Base-by-base conservation (phyloP, 2,797 vertebrate species). In the Periophthalmus magnuspinnatus region DNA sequence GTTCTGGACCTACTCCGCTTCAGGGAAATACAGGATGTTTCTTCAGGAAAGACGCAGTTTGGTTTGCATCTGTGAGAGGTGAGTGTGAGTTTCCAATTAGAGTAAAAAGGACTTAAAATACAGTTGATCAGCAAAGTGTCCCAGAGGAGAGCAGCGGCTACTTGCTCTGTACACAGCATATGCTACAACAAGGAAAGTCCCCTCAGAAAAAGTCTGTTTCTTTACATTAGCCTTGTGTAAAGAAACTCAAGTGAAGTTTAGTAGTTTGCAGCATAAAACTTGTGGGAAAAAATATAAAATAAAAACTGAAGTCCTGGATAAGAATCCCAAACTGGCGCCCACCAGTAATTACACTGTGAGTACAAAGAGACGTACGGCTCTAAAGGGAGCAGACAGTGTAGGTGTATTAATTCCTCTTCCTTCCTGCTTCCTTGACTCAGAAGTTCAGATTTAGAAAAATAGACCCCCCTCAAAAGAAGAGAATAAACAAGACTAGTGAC, bases 401-500 rank as follows among this genome's bases (percentile, higher is more conserved):
- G 89, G 90, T 90, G 90, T 89, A 88, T 85, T 90, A 89, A 90
- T 91, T 90, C 80, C 79, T 86, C 77, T 87, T 90, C 83, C 86
- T 87, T 88, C 88, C 87, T 90, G 83, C 86, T 89, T 88, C 81
- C 84, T 88, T 74, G 72, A 85, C 89, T 89, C 87, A 81, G 84
- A 92, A 90, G 90, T 88, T 88, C 88, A 90, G 88, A 88, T 85
- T 90, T 89, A 87, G 84, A 89, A 91, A 88, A 85, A 88, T 79
- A 85, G 70, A 81, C 65, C 77, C 72, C 76, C 81, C 69, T 80
- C 76, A 77, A 85, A 86, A 84, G 73, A 80, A 80, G 76, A 86
- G 68, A 73, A 77, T 81, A 86, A 86, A 90, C 80, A 79, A 84
- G 69, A 86, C 77, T 80, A 90, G 89, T 91, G 89, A 92, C 85